Percentiles rank a stretch among this genome's conserved stretches.
Conservation (phyloP, 2,888 invertebrate genomes). For the Andrena haemorrhoa region DNA sequence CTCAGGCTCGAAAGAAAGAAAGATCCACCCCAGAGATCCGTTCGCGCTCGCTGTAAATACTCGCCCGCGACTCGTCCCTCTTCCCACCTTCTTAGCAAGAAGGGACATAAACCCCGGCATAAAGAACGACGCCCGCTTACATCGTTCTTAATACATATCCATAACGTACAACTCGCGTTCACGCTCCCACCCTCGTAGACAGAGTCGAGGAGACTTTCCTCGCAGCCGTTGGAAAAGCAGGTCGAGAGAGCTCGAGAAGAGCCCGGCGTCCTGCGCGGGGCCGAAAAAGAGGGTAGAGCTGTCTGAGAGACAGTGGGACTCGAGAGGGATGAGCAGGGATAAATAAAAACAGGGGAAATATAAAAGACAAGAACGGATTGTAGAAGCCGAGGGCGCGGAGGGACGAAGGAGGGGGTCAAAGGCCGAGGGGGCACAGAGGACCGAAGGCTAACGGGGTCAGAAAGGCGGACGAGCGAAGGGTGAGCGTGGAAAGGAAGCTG, state of each 20-base stretch:
- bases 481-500: background rate
- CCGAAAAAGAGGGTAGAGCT: conserved; percentile 15
- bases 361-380: background rate
- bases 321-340: background rate
- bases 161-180: conserved; percentile 27
- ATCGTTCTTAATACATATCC: conserved; percentile 54
- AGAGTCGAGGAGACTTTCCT: conserved; percentile 45
- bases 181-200: conserved; percentile 24
- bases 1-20: conserved; percentile 2
- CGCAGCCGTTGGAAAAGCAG: conserved; percentile 30
- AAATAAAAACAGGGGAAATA: background rate
- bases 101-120: conserved; percentile 5
- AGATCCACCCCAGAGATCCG: conserved; percentile 21
- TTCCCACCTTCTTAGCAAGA: background rate
- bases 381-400: background rate
- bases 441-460: background rate
- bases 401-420: background rate
- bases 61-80: background rate
- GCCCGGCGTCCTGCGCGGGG: conserved; percentile 31
- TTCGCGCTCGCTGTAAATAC: conserved; percentile 23
- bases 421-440: conserved; percentile 2
- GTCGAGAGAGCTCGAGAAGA: conserved; percentile 48
- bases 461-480: background rate
- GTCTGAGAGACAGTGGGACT: conserved; percentile 1
- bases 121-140: conserved; percentile 45